Conservation (phyloP, 2,797 vertebrate species). For the Lepilemur septentrionalis region DNA sequence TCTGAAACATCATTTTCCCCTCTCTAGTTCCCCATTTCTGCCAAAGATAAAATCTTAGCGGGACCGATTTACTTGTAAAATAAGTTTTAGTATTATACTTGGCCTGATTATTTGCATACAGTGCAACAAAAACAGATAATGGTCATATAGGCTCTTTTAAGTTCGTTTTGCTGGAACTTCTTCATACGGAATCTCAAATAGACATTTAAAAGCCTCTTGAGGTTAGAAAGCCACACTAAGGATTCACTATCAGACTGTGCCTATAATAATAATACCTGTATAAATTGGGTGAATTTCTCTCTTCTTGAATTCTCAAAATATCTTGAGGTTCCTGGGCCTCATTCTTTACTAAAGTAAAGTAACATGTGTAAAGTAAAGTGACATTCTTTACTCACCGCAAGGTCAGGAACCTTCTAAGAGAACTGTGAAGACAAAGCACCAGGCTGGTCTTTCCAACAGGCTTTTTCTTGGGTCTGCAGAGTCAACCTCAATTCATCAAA, state of each 20-base stretch:
- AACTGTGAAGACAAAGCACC: neutral
- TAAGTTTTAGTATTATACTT: neutral
- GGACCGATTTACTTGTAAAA: neutral
- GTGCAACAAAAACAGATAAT: neutral
- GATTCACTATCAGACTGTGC: neutral
- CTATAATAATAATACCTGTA: neutral
- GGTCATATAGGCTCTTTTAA: neutral
- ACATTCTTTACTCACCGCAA: neutral
- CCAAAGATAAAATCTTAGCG: neutral
- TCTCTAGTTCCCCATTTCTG: neutral
- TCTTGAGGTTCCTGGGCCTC: neutral
- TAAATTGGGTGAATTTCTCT: neutral
- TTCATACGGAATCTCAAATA: neutral
- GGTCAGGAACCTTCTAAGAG: neutral
- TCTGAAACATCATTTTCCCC: neutral
- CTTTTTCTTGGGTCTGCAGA: neutral
- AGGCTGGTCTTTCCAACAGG: neutral
- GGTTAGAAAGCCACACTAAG: neutral
- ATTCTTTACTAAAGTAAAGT: too few relatives aligned
- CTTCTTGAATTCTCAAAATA: neutral
- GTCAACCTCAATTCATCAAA: neutral
- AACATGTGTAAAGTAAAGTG: neutral
- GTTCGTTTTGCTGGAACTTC: neutral
- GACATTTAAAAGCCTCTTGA: neutral
- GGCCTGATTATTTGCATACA: neutral